Percentiles rank a stretch among this genome's conserved stretches.
phyloP scores from a whole-genome alignment of 2,888 invertebrate genomes.

The Hipparchia sbordonii region DNA sequence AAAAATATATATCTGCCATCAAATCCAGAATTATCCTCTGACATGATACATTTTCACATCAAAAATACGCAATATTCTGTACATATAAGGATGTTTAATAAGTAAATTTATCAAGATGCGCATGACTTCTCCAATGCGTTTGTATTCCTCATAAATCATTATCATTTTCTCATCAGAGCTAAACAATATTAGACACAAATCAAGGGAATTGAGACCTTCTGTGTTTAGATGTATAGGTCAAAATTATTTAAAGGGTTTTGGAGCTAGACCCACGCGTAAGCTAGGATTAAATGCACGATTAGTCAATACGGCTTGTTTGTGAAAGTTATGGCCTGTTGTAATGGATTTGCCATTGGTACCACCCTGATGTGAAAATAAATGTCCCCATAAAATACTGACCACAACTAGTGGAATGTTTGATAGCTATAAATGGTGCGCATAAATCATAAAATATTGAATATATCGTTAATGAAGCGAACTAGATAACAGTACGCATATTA shows the following conservation, averaged over 20 bases:
- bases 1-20: constrained; percentile 28
- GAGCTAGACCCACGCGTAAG: constrained; percentile 30
- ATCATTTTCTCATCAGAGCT: constrained; percentile 58
- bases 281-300: constrained; percentile 50
- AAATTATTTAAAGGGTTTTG: constrained; percentile 38
- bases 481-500: neutral
- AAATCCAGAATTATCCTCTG: constrained; percentile 24
- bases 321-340: constrained; percentile 42
- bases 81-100: constrained; percentile 20
- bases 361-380: constrained; percentile 34
- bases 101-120: constrained; percentile 58
- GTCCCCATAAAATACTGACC: constrained; percentile 18
- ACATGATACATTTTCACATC: constrained; percentile 21
- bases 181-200: constrained; percentile 35
- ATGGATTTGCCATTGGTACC: constrained; percentile 32
- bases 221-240: constrained; percentile 38
- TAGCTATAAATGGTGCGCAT: constrained; percentile 16
- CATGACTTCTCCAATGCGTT: constrained; percentile 56
- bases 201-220: constrained; percentile 40
- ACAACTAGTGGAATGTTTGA: constrained; percentile 5
- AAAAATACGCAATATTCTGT: constrained; percentile 14
- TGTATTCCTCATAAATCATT: constrained; percentile 63
- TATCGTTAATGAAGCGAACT: constrained; percentile 4
- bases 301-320: constrained; percentile 48
- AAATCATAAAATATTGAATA: constrained; percentile 15